Percentiles rank a stretch among this genome's conserved stretches.
These are phyloP conservation scores for Denticeps clupeoides DNA, from an alignment of 2,797 vertebrate genomes.

Conservation along the genomic window DNA sequence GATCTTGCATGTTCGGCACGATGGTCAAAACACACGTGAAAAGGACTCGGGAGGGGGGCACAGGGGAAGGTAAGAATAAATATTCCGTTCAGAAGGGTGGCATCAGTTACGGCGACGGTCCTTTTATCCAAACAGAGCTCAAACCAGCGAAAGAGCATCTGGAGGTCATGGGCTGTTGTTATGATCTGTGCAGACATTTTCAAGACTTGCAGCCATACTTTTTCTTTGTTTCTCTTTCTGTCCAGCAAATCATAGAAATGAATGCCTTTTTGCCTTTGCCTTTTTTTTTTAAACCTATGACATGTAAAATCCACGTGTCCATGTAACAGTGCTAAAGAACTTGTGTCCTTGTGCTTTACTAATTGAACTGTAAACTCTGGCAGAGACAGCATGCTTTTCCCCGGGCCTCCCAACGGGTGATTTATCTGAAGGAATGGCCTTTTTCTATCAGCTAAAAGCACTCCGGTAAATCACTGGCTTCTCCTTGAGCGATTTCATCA, in stretches of 20 bases:
- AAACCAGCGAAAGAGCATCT: constrained; percentile 36
- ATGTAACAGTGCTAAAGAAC: constrained; percentile 23
- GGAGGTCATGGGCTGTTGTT: too few species aligned
- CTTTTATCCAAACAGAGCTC: constrained; percentile 32
- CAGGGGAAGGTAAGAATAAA: constrained; percentile 36
- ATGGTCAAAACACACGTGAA: too few species aligned
- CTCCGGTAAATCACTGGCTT: constrained; percentile 74
- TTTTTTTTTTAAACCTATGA: too few species aligned
- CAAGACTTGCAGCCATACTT: constrained; percentile 42
- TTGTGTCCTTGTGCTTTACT: constrained; percentile 31
- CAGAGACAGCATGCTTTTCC: constrained; percentile 78
- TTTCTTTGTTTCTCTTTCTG: constrained; percentile 38
- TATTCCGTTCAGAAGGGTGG: constrained; percentile 50
- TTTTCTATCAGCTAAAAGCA: constrained; percentile 82
- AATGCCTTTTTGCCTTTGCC: too few species aligned
- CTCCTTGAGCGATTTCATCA: constrained; percentile 72
- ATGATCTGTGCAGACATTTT: too few species aligned
- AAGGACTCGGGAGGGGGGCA: constrained; percentile 44
- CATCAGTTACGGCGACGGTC: constrained; percentile 42
- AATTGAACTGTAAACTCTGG: constrained; percentile 71
- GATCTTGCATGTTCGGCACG: too few species aligned
- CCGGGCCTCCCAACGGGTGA: constrained; percentile 68
- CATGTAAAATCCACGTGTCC: too few species aligned
- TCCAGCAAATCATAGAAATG: too few species aligned
- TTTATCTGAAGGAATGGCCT: constrained; percentile 74